These are phyloP conservation scores for Cacoxenus indagator DNA, from an alignment of 2,888 invertebrate species.

Conservation along the genomic window DNA sequence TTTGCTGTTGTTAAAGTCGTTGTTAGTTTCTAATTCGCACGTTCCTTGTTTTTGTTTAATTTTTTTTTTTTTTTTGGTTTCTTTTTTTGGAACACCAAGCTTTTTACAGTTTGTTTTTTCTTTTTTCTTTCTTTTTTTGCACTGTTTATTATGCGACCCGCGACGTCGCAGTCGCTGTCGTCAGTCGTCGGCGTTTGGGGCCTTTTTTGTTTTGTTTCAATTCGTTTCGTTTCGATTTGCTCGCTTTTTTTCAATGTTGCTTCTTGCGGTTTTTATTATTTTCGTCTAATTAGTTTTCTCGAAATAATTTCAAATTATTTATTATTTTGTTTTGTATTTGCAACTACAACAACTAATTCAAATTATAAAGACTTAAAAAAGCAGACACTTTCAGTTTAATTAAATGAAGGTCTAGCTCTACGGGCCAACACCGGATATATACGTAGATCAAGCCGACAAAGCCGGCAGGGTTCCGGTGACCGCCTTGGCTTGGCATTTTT, in stretches of 20 bases:
- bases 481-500: not conserved
- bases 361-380: not conserved
- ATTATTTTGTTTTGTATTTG: conserved; percentile 29
- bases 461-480: conserved; percentile 2
- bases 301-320: conserved; percentile 30
- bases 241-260: too few relatives aligned
- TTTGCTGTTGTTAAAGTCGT: conserved; percentile 34
- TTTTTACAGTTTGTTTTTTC: not conserved
- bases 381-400: conserved; percentile 56
- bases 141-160: not conserved
- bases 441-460: not conserved
- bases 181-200: conserved; percentile 29
- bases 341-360: conserved; percentile 14
- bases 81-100: not conserved
- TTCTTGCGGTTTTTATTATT: conserved; percentile 25
- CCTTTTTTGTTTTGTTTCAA: conserved; percentile 19
- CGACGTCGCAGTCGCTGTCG: conserved; percentile 31
- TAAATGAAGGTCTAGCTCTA: conserved; percentile 42
- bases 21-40: not conserved
- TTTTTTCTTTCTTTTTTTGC: too few relatives aligned
- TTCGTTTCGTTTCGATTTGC: conserved; percentile 28
- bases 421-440: conserved; percentile 50
- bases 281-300: conserved; percentile 24
- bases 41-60: not conserved
- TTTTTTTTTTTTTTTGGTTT: not conserved